Evolutionary conservation across 2,113 vertebrate species (phyloP), one percentile per base, ranked within the genome.

Genomic region (Crocuta crocuta): DNA sequence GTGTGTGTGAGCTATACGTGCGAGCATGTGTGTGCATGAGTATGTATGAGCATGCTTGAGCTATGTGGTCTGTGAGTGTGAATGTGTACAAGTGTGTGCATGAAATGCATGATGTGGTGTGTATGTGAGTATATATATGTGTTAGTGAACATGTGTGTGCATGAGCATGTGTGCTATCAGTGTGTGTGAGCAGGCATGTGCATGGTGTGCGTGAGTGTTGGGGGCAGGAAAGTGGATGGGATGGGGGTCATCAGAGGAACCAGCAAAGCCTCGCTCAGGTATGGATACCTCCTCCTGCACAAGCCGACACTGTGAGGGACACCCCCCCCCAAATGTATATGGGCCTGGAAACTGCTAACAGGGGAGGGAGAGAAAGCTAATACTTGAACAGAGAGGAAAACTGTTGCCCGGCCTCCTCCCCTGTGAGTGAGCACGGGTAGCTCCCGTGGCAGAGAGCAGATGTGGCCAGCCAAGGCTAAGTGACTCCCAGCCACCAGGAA

Each of bases 401-500:
- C 73, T 91, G 10, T 2, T 39, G 21, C 0, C 2, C 0, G 5
- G 24, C 12, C 43, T 26, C 3, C 33, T 39, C 48, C 11, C 73
- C 39, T 2, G 2, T 21, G 8, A 6, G 66, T 97, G 91, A 74
- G 78, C 95, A 87, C 76, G 93, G 61, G 39, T 6, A 1, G 13
- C 31, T 33, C 73, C 92, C 94, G 28, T 76, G 23, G 89, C 82
- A 83, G 97, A 96, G 98, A 92, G 97, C 95, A 93, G 95, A 98
- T 92, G 96, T 97, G 70, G 79, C 97, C 91, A 88, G 97, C 96
- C 13, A 80, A 95, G 95, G 26, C 89, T 92, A 92, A 97, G 23
- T 94, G 91, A 97, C 95, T 93, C 98, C 88, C 85, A 94, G 94
- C 81, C 78, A 79, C 88, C 92, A 97, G 98, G 89, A 97, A 94